Evolutionary conservation across 2,113 vertebrate genomes (phyloP).

Genomic region (Geococcyx californianus): DNA sequence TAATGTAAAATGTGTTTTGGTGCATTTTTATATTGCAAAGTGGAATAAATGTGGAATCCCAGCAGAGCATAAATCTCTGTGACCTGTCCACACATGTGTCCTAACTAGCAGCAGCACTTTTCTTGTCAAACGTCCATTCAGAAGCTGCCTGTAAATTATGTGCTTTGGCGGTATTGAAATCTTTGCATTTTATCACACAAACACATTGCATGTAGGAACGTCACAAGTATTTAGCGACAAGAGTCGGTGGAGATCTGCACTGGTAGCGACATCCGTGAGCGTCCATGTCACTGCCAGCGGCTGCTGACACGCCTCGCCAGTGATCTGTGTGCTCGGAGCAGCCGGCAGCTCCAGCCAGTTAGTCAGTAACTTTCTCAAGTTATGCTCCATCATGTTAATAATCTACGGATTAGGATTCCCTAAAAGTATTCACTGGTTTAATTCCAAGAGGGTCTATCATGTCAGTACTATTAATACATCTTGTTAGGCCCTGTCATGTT

Average conservation of each 20-base stretch:
- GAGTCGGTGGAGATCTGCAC: neutral
- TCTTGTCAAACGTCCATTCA: neutral
- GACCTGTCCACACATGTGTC: neutral
- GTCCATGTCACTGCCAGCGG: neutral
- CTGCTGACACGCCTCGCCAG: neutral
- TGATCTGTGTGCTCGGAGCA: neutral
- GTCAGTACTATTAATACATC: neutral
- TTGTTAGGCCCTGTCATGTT: neutral
- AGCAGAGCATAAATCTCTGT: neutral
- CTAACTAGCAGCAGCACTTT: accelerated
- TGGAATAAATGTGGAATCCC: neutral
- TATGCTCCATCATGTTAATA: constrained; percentile 36
- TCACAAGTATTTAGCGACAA: neutral
- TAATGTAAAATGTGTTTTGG: neutral
- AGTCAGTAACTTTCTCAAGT: constrained; percentile 14
- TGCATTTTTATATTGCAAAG: neutral
- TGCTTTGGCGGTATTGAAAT: neutral
- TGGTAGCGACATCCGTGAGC: neutral
- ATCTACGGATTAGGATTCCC: constrained; percentile 25
- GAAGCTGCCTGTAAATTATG: neutral
- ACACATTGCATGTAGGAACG: neutral
- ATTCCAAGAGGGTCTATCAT: neutral
- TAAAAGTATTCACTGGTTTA: constrained; percentile 26
- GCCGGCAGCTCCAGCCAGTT: neutral
- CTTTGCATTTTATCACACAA: neutral